Evolutionary conservation across 2,888 invertebrate genomes (phyloP), one percentile per base, ranked within the genome.

Genomic region (Plebejus anna): DNA sequence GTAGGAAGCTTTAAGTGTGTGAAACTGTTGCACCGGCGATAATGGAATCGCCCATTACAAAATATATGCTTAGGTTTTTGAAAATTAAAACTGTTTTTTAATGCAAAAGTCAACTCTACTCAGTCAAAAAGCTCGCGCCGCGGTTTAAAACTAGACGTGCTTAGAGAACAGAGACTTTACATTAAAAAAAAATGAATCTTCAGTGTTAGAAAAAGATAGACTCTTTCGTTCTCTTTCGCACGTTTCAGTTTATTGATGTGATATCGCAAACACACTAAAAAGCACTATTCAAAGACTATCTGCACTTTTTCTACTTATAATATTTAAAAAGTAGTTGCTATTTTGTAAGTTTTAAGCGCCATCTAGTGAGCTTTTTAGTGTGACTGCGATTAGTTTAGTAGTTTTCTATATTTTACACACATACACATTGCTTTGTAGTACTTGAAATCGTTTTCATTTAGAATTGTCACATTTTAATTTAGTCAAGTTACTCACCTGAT

Each of bases 361-460:
- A 71, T 42, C 71, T 71, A 42, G 38, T 7, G 2, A 9, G 11
- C 11, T 2, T 71, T 7, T 42, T 42, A 7, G 71, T 42, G 71
- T 42, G 42, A 71, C 38, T 42, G 71, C 42, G 13, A 61, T 61
- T 36, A 32, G 66, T 66, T 36, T 36, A n/a, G 42, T 42, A n/a
- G 71, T 71, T 38, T 71, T n/a, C 7, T 71, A 42, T 71, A 71
- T 71, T 42, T 22, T 36, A 9, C 42, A n/a, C 70, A 70, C 42
- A 6, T 38, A 42, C 38, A 71, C 71, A 9, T 38, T 11, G 66
- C 66, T 66, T 66, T 66, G 32, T 66, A 66, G 32, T 66, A 66
- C 36, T 36, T 36, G 9, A 5, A 5, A 16, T 9, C 66, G 66
- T 13, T 66, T 66, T 66, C 66, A 32, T 66, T 66, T 66, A 32